These are phyloP conservation scores for Ditylenchus weischeri DNA, from an alignment of 2,888 invertebrate species.

Conservation along the genomic window DNA sequence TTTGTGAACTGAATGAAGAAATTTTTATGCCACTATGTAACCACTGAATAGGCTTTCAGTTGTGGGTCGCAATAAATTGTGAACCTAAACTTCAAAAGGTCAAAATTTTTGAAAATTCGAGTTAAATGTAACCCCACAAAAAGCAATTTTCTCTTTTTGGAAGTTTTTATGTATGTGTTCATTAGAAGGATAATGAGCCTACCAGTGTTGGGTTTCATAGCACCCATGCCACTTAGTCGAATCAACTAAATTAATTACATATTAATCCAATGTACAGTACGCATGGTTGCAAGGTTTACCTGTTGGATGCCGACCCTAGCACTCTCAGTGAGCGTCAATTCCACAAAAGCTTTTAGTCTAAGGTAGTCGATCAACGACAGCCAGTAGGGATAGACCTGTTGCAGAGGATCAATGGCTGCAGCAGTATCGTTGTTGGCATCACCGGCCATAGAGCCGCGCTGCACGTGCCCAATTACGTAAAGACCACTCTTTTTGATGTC, in stretches of 20 bases:
- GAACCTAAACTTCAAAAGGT: too few relatives aligned
- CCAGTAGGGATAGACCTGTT: slow-evolving; percentile 82
- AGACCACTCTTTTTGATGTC: slow-evolving; percentile 87
- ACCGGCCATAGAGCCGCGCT: slow-evolving; percentile 58
- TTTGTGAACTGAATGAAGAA: too few relatives aligned
- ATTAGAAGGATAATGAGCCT: too few relatives aligned
- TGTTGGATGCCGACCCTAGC: slow-evolving; percentile 82
- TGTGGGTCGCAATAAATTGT: too few relatives aligned
- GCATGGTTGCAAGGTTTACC: not conserved
- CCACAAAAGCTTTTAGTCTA: slow-evolving; percentile 92
- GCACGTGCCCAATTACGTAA: slow-evolving; percentile 76
- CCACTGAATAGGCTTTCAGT: too few relatives aligned
- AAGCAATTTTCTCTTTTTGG: too few relatives aligned
- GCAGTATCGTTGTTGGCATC: slow-evolving; percentile 56
- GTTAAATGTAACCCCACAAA: too few relatives aligned
- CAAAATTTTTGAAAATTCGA: too few relatives aligned
- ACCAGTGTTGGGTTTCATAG: slow-evolving; percentile 94
- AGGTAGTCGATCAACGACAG: slow-evolving; percentile 87
- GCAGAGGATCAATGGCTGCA: slow-evolving; percentile 67
- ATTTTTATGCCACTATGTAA: too few relatives aligned
- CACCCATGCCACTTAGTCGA: slow-evolving; percentile 75
- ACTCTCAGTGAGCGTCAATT: slow-evolving; percentile 79
- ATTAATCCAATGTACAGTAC: too few relatives aligned
- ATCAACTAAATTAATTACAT: slow-evolving; percentile 35
- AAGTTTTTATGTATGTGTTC: too few relatives aligned